Base-by-base conservation (phyloP, 2,113 vertebrate genomes). In the Sinocyclocheilus anophthalmus region DNA sequence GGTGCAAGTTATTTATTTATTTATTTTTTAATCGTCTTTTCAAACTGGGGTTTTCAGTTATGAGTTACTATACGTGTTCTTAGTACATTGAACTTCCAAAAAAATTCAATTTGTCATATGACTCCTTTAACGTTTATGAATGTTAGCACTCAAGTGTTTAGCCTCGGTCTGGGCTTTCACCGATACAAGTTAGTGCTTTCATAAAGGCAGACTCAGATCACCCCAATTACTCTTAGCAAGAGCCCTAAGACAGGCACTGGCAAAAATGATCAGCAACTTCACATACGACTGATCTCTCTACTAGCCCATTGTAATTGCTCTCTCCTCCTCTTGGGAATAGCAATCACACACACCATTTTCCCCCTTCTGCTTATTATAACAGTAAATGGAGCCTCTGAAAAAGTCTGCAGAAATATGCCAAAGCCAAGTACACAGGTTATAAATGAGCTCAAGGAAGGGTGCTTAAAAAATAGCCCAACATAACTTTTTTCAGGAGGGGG, bases 221-320 rank as follows among this genome's bases (percentile, higher is more conserved):
- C 39, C 59, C 39, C n/a, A 67, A 53, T 82, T 82, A 82, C 14
- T 67, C 42, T 30, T 53, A 69, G 24, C 61, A 39, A 45, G 24
- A 73, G 42, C 16, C n/a, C 26, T 72, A 30, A 55, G 45, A 77
- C 45, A 30, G 76, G 30, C 48, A 72, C 50, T 48, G 65, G 69
- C 79, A 81, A 81, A 81, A 77, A 75, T 67, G 53, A 81, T 73
- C 14, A 59, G 81, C 18, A 48, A 67, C 84, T 89, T 84, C 65
- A 82, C 73, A 50, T 85, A 59, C 76, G 80, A 85, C 87, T 77
- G 48, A 24, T 82, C 50, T 85, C 20, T 67, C 12, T 14, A 67
- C 72, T 37, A 20, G 75, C 33, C 18, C 73, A 81, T 18, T 70
- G 81, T 85, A 85, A 90, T 87, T 79, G 70, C 13, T 48, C 61